Conservation (phyloP, 2,888 invertebrate genomes). For the Cacoxenus indagator region DNA sequence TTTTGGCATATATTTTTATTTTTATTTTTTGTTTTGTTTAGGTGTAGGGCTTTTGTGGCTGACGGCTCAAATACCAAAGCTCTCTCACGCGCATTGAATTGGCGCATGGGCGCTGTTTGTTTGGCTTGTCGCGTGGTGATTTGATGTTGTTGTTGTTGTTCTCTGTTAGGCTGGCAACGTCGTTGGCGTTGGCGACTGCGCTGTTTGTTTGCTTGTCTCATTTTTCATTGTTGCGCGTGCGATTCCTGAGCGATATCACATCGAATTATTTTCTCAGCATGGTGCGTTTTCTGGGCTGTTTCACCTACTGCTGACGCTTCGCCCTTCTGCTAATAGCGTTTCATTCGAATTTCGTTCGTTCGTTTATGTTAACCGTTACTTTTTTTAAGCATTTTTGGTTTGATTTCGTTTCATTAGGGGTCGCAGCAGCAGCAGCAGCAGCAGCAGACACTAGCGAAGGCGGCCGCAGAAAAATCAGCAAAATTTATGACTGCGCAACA, state of each 20-base stretch:
- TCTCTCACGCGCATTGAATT: constrained; percentile 28
- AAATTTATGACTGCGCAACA: constrained; percentile 42
- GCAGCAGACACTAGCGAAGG: constrained; percentile 22
- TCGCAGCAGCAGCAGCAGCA: constrained; percentile 22
- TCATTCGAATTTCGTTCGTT: too few relatives aligned
- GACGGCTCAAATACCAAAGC: constrained; percentile 24
- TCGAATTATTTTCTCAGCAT: constrained; percentile 21
- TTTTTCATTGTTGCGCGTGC: constrained; percentile 25
- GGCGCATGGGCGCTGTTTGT: background rate
- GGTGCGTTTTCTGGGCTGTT: constrained; percentile 2
- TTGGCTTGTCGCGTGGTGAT: background rate
- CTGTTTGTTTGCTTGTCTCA: constrained; percentile 9
- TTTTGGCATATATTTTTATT: background rate
- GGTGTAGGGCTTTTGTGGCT: background rate
- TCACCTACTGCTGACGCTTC: background rate
- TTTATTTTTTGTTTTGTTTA: too few relatives aligned
- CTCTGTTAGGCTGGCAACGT: background rate
- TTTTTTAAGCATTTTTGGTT: background rate
- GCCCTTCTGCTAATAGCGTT: background rate
- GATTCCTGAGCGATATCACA: constrained; percentile 22
- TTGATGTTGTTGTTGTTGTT: constrained; percentile 3
- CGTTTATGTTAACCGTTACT: background rate
- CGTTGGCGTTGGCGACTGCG: constrained; percentile 20
- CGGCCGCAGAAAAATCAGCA: constrained; percentile 16
- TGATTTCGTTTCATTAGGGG: background rate